Base-by-base conservation (phyloP, 2,797 vertebrate genomes). In the Pseudochirops cupreus region DNA sequence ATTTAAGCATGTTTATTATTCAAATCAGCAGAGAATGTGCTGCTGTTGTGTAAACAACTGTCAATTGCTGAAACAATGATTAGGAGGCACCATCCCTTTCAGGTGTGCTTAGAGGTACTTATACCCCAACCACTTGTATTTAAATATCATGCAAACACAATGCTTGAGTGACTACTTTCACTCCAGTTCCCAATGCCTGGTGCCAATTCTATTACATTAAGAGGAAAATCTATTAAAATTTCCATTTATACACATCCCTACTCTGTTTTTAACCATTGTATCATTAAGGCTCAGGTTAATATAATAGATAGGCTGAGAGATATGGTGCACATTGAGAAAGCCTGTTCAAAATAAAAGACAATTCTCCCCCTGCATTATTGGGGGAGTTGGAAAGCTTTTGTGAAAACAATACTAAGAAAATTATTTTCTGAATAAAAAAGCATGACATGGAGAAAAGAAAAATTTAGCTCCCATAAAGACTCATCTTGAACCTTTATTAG, bases 131-230 rank as follows among this genome's bases (percentile, higher is more conserved):
- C 99, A 99, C 99, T 99, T 99, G 99, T 98, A 99, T 99, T 99
- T 99, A 99, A 99, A 99, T 99, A 99, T 99, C 99, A 99, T 99
- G 98, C 98, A 99, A 99, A 98, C 99, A 99, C 99, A 99, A 99
- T 99, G 99, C 99, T 98, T 98, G 98, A 98, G 98, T 98, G 98
- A 98, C 98, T 99, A 97, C 98, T 98, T 98, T 98, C 98, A 98
- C 99, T 99, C 98, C 98, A 97, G 98, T 97, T 99, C 98, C 99
- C 99, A 99, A 98, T 99, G 99, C 98, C 98, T 99, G 98, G 98
- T 98, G 99, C 98, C 98, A 98, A 99, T 99, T 98, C 99, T 99
- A 99, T 99, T 99, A 99, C 99, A 99, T 99, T 99, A 99, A 99
- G 99, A 99, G 99, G 99, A 99, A 99, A 99, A 99, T 99, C 99